A percentile compares a stretch with the other conserved stretches of the same genome.
phyloP scores from a whole-genome alignment of 2,888 invertebrate species.

The Nebria salina region DNA sequence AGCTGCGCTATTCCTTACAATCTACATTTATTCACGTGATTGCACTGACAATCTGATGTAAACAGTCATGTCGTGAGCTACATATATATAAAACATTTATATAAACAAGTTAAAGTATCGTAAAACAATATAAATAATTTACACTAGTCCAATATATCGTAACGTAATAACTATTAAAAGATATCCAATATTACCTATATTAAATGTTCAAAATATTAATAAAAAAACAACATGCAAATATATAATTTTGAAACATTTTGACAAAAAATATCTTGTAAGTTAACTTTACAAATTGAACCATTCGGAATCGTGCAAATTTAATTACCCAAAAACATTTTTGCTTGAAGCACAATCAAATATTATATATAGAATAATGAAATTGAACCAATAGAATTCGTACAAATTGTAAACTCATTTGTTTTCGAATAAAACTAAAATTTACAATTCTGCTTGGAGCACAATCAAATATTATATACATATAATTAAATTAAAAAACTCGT shows the following conservation, averaged over 20 bases:
- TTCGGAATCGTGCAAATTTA: too few species aligned
- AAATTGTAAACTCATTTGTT: neutral
- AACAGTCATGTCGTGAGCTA: neutral
- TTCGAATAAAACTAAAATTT: too few species aligned
- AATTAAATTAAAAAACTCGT: neutral
- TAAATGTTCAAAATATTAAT: neutral
- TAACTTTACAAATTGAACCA: too few species aligned
- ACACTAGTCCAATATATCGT: constrained; percentile 1
- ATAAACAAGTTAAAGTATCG: neutral
- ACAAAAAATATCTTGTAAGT: too few species aligned
- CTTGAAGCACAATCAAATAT: too few species aligned
- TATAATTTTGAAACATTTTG: neutral
- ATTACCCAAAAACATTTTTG: too few species aligned
- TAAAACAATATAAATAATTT: neutral
- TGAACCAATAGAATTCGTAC: neutral
- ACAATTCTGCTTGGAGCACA: neutral
- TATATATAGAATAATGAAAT: too few species aligned
- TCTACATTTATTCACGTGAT: neutral
- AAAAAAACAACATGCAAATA: neutral
- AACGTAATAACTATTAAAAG: neutral
- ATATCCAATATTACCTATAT: neutral
- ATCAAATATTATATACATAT: neutral
- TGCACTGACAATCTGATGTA: neutral
- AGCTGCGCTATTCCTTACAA: neutral
- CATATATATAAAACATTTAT: neutral